Conservation (phyloP, 2,113 vertebrate genomes). For the Blennius ocellaris region DNA sequence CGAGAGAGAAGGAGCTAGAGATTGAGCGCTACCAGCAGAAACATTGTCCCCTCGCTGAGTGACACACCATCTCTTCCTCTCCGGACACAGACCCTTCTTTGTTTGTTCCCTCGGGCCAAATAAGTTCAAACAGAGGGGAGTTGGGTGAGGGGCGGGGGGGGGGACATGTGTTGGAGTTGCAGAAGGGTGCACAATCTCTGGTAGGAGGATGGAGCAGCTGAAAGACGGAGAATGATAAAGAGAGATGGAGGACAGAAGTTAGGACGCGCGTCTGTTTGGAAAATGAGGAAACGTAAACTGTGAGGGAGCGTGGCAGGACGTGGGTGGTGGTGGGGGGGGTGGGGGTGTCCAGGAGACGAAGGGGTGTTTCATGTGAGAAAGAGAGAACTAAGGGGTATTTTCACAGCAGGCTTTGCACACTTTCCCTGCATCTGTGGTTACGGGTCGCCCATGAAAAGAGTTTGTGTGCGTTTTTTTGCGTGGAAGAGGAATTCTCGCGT, state of each 20-base stretch:
- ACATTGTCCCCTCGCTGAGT: conserved; percentile 75
- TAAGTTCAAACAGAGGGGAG: conserved; percentile 76
- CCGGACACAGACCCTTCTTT: conserved; percentile 76
- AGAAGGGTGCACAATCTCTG: conserved; percentile 52
- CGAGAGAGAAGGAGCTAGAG: conserved; percentile 34
- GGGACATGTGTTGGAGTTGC: conserved; percentile 1
- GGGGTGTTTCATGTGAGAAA: conserved; percentile 44
- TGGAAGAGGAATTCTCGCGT: conserved; percentile 25
- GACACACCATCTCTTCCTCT: conserved; percentile 78
- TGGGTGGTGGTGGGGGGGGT: conserved; percentile 4
- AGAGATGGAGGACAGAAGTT: conserved; percentile 31
- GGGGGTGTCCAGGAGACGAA: conserved; percentile 28
- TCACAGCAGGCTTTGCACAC: conserved; percentile 56
- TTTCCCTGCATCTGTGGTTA: conserved; percentile 64
- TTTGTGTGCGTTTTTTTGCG: conserved; percentile 26
- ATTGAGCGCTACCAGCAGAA: conserved; percentile 66
- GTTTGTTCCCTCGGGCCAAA: conserved; percentile 74
- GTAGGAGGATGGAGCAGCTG: conserved; percentile 43
- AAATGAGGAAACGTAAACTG: conserved; percentile 1
- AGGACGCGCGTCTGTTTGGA: conserved; percentile 77
- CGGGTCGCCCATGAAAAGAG: conserved; percentile 49
- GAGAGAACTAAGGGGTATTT: conserved; percentile 62
- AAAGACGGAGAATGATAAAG: conserved; percentile 48
- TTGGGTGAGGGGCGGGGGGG: background rate
- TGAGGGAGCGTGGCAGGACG: conserved; percentile 4